These are phyloP conservation scores for Magallana nippona DNA, from an alignment of 2,888 invertebrate genomes.

Conservation along the genomic window DNA sequence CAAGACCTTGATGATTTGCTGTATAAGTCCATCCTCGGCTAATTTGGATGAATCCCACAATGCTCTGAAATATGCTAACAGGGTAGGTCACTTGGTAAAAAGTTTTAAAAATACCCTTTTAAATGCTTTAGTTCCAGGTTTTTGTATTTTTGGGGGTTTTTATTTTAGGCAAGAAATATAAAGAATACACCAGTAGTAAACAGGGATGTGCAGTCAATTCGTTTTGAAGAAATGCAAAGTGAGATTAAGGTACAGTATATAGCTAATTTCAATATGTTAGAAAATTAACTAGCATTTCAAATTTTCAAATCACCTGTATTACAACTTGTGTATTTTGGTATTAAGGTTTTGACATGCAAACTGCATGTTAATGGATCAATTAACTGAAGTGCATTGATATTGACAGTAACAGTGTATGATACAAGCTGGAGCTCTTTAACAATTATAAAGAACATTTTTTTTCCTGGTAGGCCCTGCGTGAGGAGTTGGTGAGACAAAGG, in stretches of 20 bases:
- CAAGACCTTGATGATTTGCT: conserved; percentile 80
- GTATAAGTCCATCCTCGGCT: conserved; percentile 79
- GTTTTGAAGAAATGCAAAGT: conserved; percentile 80
- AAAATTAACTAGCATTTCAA: too few species aligned
- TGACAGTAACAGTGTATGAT: too few species aligned
- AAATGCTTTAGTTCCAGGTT: not conserved
- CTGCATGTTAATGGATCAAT: too few species aligned
- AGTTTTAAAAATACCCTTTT: not conserved
- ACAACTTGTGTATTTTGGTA: too few species aligned
- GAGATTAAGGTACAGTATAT: conserved; percentile 78
- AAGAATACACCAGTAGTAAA: conserved; percentile 78
- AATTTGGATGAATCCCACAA: conserved; percentile 80
- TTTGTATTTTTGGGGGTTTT: not conserved
- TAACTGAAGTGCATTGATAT: too few species aligned
- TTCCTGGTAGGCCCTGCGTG: conserved; percentile 70
- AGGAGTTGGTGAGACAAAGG: conserved; percentile 76
- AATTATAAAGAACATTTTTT: not conserved
- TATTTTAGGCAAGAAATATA: conserved; percentile 76
- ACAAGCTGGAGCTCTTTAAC: too few species aligned
- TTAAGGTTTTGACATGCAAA: too few species aligned
- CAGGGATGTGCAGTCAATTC: conserved; percentile 77
- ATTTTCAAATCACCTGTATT: too few species aligned
- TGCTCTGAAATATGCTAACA: conserved; percentile 80
- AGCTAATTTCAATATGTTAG: not conserved
- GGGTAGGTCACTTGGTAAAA: conserved; percentile 69